These are phyloP conservation scores for Dipodomys stephensi DNA, from an alignment of 2,113 vertebrate species.

Conservation along the genomic window DNA sequence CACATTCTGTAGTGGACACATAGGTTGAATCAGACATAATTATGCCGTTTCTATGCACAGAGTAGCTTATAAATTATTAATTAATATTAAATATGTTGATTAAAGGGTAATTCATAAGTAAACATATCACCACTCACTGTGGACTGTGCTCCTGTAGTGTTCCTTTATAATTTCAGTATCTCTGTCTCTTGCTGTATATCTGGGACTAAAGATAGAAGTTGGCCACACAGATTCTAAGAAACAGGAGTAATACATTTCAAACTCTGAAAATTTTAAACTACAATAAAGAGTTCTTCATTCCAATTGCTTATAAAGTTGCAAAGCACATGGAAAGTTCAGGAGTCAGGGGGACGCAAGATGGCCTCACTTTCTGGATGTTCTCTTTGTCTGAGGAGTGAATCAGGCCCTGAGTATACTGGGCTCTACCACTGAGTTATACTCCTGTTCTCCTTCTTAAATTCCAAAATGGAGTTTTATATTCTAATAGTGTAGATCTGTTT, in stretches of 20 bases:
- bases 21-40: constrained; percentile 85
- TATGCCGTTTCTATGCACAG: constrained; percentile 85
- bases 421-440: background rate
- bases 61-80: constrained; percentile 88
- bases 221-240: constrained; percentile 21
- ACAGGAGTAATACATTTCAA: constrained; percentile 59
- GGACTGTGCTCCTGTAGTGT: constrained; percentile 66
- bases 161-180: constrained; percentile 55
- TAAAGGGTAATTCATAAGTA: constrained; percentile 86
- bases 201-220: constrained; percentile 47
- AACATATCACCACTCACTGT: constrained; percentile 77
- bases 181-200: constrained; percentile 49
- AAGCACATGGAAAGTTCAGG: constrained; percentile 49
- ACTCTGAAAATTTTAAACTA: constrained; percentile 78
- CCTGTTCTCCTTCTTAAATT: background rate
- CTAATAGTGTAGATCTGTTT: background rate
- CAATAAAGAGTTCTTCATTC: constrained; percentile 68
- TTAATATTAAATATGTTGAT: constrained; percentile 89
- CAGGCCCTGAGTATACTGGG: background rate
- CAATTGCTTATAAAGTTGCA: background rate
- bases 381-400: background rate
- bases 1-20: constrained; percentile 86
- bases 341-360: background rate
- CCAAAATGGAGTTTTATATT: background rate
- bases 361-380: background rate